These are phyloP conservation scores for Peromyscus nudipes DNA, from an alignment of 2,797 vertebrate genomes.

Conservation along the genomic window DNA sequence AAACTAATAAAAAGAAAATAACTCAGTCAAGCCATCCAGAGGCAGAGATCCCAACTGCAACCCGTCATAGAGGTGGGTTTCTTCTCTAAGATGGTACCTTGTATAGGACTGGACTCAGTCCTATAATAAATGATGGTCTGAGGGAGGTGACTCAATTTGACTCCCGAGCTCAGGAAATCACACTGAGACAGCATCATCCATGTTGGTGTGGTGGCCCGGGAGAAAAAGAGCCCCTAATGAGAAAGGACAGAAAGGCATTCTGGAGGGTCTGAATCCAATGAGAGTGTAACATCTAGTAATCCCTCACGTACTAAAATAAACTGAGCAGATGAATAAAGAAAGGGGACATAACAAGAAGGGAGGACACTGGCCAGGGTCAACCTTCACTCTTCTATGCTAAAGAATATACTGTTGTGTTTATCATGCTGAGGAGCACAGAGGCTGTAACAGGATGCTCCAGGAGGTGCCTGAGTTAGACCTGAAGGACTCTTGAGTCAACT, in stretches of 20 bases:
- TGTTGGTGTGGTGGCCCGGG: background rate
- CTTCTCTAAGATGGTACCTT: background rate
- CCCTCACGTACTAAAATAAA: background rate
- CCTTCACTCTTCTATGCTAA: background rate
- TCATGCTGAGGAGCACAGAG: background rate
- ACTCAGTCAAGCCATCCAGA: background rate
- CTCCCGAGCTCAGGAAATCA: background rate
- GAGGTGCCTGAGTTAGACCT: background rate
- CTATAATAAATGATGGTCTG: background rate
- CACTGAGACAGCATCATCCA: background rate
- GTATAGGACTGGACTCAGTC: background rate
- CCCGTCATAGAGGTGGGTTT: background rate
- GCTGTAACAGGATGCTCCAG: background rate
- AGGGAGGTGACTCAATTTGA: background rate
- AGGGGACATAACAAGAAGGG: no score
- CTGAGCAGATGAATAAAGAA: background rate
- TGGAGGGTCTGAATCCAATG: background rate
- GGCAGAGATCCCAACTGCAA: background rate
- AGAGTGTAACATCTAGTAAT: background rate
- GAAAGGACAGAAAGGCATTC: background rate
- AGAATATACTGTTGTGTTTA: background rate
- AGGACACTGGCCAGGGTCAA: background rate
- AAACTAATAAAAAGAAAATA: background rate
- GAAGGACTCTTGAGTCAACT: background rate
- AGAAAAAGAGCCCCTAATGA: background rate